phyloP scores from a whole-genome alignment of 2,113 vertebrate species.

The Gambusia holbrooki region DNA sequence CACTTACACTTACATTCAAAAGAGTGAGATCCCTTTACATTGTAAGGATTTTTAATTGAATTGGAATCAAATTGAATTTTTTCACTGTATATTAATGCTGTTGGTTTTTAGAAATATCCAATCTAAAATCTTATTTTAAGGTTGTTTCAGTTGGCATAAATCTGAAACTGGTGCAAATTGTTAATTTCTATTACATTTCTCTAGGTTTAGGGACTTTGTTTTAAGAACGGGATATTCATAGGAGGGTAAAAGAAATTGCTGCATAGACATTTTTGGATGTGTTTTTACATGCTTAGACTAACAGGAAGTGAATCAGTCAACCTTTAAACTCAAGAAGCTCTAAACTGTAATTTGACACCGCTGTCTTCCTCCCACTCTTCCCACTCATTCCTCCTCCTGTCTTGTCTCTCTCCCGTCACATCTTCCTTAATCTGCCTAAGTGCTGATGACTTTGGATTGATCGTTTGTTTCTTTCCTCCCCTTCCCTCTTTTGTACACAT shows the following conservation, averaged over 20 bases:
- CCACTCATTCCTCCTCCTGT: slow-evolving; percentile 8
- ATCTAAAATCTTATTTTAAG: background rate
- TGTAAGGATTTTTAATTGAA: no score
- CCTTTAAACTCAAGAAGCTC: slow-evolving; percentile 21
- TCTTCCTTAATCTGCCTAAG: slow-evolving; percentile 37
- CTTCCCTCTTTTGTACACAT: slow-evolving; percentile 20
- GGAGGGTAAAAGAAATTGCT: background rate
- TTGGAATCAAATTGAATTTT: no score
- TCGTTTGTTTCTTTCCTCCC: slow-evolving; percentile 26
- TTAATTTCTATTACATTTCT: background rate
- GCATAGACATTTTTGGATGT: background rate
- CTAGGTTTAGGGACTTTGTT: background rate
- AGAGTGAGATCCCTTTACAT: no score
- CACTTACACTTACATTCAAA: no score
- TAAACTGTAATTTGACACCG: slow-evolving; percentile 37
- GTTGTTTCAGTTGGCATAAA: background rate
- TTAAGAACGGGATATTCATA: background rate
- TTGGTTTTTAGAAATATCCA: background rate
- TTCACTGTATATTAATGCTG: background rate
- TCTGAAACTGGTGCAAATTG: background rate
- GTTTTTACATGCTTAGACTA: background rate
- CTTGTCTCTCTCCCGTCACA: background rate
- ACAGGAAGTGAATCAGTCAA: slow-evolving; percentile 22
- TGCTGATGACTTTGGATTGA: slow-evolving; percentile 52
- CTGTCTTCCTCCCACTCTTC: slow-evolving; percentile 17